Evolutionary conservation across 2,888 invertebrate genomes (phyloP).

Genomic region (Agriopis leucophaearia): DNA sequence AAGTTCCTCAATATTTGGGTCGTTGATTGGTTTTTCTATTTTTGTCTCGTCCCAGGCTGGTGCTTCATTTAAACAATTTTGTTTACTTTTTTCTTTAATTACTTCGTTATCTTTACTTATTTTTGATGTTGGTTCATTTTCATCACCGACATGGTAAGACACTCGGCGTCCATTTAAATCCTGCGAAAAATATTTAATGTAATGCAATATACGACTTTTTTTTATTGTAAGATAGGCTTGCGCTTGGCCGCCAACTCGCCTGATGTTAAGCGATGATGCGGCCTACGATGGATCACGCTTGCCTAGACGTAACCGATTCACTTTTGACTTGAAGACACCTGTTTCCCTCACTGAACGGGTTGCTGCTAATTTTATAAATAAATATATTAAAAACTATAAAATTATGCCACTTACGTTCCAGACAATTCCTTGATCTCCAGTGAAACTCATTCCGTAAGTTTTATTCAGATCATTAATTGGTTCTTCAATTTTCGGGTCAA

Average conservation of each 20-base stretch:
- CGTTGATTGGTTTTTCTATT: background rate
- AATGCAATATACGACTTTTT: background rate
- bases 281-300: no score
- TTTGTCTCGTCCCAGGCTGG: no score
- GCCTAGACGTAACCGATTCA: no score
- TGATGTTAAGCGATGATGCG: no score
- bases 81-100: background rate
- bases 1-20: background rate
- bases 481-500: background rate
- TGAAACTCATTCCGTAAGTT: conserved; percentile 12
- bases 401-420: conserved; percentile 20
- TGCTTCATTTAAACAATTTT: background rate
- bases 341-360: background rate
- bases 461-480: conserved; percentile 1
- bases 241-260: no score
- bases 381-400: background rate
- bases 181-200: background rate
- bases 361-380: background rate
- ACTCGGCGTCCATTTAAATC: conserved; percentile 1
- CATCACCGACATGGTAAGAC: background rate
- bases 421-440: conserved; percentile 14
- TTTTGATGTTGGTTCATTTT: background rate
- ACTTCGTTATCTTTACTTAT: background rate
- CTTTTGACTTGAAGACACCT: no score
- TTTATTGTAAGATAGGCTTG: no score